These are phyloP conservation scores for Mythimna ferrago DNA, from an alignment of 2,888 invertebrate genomes.

Conservation along the genomic window DNA sequence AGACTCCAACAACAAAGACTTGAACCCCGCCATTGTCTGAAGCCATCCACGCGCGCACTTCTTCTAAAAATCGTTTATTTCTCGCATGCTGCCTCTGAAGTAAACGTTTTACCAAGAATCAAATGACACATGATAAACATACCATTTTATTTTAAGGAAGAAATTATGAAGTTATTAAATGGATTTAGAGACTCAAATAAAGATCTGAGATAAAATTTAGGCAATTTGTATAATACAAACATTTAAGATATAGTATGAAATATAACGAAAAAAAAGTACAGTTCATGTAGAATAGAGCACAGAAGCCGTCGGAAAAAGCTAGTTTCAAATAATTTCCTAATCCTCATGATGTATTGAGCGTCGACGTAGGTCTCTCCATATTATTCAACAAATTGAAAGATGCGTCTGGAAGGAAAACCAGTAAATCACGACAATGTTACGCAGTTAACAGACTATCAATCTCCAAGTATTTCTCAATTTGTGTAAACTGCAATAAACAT, in stretches of 20 bases:
- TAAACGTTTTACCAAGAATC: no score
- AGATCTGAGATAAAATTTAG: no score
- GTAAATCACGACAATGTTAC: conserved; percentile 26
- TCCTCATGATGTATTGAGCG: not conserved
- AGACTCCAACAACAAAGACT: no score
- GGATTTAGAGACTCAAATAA: no score
- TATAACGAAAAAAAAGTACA: no score
- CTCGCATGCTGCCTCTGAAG: no score
- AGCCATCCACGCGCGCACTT: conserved; percentile 11
- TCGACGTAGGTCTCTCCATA: not conserved
- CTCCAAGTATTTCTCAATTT: conserved; percentile 48
- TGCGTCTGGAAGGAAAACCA: conserved; percentile 12
- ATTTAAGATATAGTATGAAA: no score
- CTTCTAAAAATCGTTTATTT: not conserved
- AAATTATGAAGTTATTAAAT: no score
- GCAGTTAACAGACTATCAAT: conserved; percentile 31
- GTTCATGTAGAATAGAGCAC: no score
- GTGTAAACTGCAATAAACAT: conserved; percentile 50
- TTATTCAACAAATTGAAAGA: conserved; percentile 28
- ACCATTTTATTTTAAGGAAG: no score
- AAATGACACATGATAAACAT: no score
- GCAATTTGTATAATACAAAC: no score
- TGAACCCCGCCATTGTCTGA: conserved; percentile 34
- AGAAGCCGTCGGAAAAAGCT: not conserved
- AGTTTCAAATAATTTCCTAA: not conserved